A percentile compares a stretch with the other conserved stretches of the same genome.
Conservation (phyloP, 2,888 invertebrate species). For the Phengaris alcon region DNA sequence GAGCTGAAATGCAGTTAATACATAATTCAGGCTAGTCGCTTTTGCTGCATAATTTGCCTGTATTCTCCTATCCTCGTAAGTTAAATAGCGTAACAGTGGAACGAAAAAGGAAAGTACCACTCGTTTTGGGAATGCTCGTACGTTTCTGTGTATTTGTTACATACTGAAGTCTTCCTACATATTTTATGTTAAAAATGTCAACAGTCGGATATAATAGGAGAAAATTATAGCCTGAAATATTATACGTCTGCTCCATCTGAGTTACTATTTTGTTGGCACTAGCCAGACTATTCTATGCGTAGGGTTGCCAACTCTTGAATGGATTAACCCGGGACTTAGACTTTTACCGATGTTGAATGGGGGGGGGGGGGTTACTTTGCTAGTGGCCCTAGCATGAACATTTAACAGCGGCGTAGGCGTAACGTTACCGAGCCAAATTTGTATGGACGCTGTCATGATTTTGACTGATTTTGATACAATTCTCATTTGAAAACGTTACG, state of each 20-base stretch:
- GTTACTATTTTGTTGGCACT: not conserved
- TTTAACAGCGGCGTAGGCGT: no score
- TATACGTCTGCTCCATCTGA: not conserved
- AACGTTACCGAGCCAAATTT: no score
- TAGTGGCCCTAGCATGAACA: no score
- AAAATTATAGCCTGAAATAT: not conserved
- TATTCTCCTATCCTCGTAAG: no score
- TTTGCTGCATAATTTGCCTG: no score
- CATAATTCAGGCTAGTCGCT: no score
- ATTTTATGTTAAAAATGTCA: slow-evolving; percentile 12
- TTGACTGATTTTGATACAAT: no score
- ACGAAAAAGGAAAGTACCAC: not conserved
- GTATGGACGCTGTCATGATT: no score
- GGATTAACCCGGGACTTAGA: no score
- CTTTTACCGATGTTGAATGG: not conserved
- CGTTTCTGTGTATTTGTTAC: not conserved
- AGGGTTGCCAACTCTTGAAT: not conserved
- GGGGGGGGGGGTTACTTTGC: no score
- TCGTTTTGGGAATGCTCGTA: not conserved
- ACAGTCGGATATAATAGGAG: not conserved
- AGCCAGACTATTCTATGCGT: not conserved
- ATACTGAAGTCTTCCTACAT: not conserved
- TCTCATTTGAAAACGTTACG: no score
- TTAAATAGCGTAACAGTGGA: not conserved
- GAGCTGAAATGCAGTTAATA: no score